Conservation (phyloP, 2,888 invertebrate genomes). For the Trypoxylon attenuatum region DNA sequence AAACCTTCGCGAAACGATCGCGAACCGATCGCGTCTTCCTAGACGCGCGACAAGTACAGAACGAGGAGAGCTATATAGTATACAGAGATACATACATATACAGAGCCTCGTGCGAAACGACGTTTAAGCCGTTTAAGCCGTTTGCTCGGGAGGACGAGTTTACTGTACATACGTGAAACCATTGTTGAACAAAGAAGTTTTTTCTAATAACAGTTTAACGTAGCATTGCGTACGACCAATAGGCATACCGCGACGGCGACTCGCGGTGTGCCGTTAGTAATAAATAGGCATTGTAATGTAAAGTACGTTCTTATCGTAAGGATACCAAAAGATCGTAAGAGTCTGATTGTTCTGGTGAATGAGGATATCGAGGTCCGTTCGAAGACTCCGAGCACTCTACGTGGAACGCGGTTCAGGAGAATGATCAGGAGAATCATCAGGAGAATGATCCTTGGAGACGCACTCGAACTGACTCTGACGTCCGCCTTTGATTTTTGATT, state of each 20-base stretch:
- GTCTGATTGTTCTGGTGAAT: conserved; percentile 59
- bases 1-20: conserved; percentile 9
- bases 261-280: conserved; percentile 64
- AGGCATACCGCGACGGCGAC: conserved; percentile 60
- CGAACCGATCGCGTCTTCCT: neutral
- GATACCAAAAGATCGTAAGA: conserved; percentile 62
- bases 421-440: too few species aligned
- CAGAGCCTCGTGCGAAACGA: conserved; percentile 37
- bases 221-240: conserved; percentile 74
- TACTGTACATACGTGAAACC: conserved; percentile 68
- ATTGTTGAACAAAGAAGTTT: conserved; percentile 69
- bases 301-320: conserved; percentile 67
- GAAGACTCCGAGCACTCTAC: conserved; percentile 40
- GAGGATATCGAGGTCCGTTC: conserved; percentile 53
- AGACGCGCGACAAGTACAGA: conserved; percentile 15
- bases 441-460: too few species aligned
- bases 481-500: conserved; percentile 20
- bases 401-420: too few species aligned
- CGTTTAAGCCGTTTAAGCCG: conserved; percentile 54
- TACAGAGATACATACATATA: conserved; percentile 22
- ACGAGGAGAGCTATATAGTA: conserved; percentile 20
- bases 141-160: conserved; percentile 58
- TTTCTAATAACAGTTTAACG: conserved; percentile 71
- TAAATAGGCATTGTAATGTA: conserved; percentile 67
- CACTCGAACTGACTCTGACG: too few species aligned